Percentiles rank a stretch among this genome's conserved stretches.
These are phyloP conservation scores for Crotalus horridus DNA, from an alignment of 2,113 vertebrate species.

Conservation along the genomic window DNA sequence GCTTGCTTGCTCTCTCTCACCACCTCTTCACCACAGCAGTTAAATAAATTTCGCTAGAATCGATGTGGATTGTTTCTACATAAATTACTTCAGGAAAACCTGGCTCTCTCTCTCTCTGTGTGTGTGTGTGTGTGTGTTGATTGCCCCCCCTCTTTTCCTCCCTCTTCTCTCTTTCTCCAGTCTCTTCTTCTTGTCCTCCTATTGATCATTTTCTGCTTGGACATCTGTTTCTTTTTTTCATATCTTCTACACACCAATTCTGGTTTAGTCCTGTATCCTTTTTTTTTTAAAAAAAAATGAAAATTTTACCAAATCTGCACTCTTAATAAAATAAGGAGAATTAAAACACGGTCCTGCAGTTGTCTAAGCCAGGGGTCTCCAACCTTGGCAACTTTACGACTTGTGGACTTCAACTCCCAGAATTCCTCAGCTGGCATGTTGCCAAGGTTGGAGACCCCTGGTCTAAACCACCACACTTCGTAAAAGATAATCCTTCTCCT, in stretches of 20 bases:
- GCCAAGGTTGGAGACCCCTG: no score
- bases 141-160: not conserved
- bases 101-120: no score
- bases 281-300: not conserved
- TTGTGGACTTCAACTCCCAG: no score
- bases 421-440: no score
- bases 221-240: not conserved
- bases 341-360: not conserved
- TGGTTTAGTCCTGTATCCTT: not conserved
- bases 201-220: not conserved
- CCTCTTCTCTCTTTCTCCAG: not conserved
- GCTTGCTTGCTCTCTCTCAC: not conserved
- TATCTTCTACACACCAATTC: not conserved
- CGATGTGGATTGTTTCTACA: not conserved
- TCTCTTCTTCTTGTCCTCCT: not conserved
- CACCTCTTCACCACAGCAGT: not conserved
- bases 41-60: not conserved
- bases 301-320: not conserved
- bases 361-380: not conserved
- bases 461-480: not conserved
- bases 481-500: not conserved
- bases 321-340: not conserved
- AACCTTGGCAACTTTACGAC: no score
- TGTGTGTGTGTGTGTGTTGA: no score
- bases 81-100: not conserved